Conservation (phyloP, 2,113 vertebrate genomes). For the Equus przewalskii region DNA sequence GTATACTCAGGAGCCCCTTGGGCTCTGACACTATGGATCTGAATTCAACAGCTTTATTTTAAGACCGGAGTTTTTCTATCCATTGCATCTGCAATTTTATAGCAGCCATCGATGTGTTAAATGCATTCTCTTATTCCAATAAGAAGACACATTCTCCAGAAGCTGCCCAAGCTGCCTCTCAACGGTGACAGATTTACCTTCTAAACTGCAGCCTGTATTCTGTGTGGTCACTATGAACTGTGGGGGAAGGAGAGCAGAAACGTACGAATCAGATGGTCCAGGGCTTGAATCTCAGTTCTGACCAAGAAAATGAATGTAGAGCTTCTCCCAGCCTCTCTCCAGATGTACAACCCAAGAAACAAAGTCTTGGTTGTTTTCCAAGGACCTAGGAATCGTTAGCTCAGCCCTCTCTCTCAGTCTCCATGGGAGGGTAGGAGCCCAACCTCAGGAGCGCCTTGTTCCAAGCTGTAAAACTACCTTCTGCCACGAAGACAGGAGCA, state of each 20-base stretch:
- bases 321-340: neutral
- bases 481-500: neutral
- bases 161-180: neutral
- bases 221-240: neutral
- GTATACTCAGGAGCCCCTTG: neutral
- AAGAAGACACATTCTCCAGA: conserved; percentile 34
- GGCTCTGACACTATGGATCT: conserved; percentile 36
- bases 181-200: neutral
- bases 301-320: conserved; percentile 1
- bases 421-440: neutral
- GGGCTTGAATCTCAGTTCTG: neutral
- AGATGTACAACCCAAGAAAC: conserved; percentile 4
- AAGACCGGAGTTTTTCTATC: conserved; percentile 26
- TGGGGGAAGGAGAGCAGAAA: neutral
- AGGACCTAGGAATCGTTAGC: neutral
- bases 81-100: conserved; percentile 19
- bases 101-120: neutral
- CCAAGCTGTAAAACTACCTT: neutral
- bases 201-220: neutral
- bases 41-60: conserved; percentile 50
- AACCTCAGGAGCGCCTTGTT: neutral
- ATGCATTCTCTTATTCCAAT: conserved; percentile 39
- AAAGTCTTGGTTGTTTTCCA: neutral
- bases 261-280: neutral
- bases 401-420: neutral